A percentile compares a stretch with the other conserved stretches of the same genome.
Evolutionary conservation across 1,140 invertebrate species (phyloP).

Genomic region (Trichonephila clavata): DNA sequence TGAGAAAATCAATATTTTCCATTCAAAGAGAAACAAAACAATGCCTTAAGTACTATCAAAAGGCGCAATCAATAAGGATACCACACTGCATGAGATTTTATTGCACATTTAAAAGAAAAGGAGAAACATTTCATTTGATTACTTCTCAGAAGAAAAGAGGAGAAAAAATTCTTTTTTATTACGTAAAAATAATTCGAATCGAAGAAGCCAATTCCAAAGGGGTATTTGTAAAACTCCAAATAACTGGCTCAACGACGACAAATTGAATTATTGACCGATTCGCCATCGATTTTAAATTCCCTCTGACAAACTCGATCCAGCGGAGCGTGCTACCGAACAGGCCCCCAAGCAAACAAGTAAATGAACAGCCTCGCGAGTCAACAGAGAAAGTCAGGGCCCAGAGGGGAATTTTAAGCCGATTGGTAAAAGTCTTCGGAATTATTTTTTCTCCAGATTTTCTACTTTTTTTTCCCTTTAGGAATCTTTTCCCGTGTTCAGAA

Average conservation of each 20-base stretch:
- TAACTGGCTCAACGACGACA: slow-evolving; percentile 25
- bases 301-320: neutral
- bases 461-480: too few species aligned
- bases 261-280: slow-evolving; percentile 27
- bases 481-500: too few species aligned
- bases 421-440: slow-evolving; percentile 9
- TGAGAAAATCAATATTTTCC: too few species aligned
- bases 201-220: neutral
- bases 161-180: neutral
- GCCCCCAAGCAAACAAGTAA: slow-evolving; percentile 6
- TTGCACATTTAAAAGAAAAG: slow-evolving; percentile 1
- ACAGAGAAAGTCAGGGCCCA: slow-evolving; percentile 10
- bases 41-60: neutral
- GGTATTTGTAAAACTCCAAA: slow-evolving; percentile 18
- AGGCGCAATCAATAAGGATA: neutral
- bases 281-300: slow-evolving; percentile 17
- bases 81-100: slow-evolving; percentile 12
- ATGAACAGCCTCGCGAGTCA: slow-evolving; percentile 5
- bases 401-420: slow-evolving; percentile 16
- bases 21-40: neutral
- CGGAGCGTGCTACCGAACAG: neutral
- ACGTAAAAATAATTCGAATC: neutral
- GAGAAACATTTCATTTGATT: slow-evolving; percentile 25
- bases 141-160: neutral
- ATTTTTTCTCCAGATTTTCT: neutral